These are phyloP conservation scores for Timema podura DNA, from an alignment of 2,888 invertebrate species.

Conservation along the genomic window DNA sequence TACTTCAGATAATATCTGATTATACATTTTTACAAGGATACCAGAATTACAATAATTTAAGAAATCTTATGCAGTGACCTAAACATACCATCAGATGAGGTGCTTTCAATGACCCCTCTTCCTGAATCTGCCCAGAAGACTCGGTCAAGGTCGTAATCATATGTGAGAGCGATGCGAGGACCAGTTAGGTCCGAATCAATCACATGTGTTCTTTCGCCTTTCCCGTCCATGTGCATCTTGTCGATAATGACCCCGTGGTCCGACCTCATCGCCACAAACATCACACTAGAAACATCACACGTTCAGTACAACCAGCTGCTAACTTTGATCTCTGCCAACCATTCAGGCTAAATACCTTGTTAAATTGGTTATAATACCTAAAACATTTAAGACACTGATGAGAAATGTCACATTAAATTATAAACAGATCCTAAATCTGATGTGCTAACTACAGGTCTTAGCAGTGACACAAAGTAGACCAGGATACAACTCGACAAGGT, in stretches of 20 bases:
- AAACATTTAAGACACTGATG: too few species aligned
- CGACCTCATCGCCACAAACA: conserved; percentile 55
- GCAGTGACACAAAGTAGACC: too few species aligned
- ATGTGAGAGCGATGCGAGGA: conserved; percentile 52
- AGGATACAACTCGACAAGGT: too few species aligned
- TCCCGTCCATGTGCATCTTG: conserved; percentile 64
- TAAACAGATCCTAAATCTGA: too few species aligned
- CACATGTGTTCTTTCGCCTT: conserved; percentile 45
- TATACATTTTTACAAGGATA: neutral
- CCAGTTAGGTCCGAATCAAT: conserved; percentile 48
- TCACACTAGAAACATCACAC: conserved; percentile 49
- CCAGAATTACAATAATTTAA: neutral
- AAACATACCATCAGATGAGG: conserved; percentile 55
- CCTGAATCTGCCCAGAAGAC: conserved; percentile 66
- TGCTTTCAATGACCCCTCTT: conserved; percentile 60
- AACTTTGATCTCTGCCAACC: too few species aligned
- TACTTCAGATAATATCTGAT: neutral
- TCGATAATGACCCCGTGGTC: conserved; percentile 53
- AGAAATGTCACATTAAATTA: too few species aligned
- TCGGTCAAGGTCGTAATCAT: conserved; percentile 54
- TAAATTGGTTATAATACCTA: too few species aligned
- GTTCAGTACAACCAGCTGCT: too few species aligned
- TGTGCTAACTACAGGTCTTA: too few species aligned
- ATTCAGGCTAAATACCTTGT: too few species aligned
- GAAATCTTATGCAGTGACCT: neutral